A percentile compares a stretch with the other conserved stretches of the same genome.
Evolutionary conservation across 2,113 vertebrate genomes (phyloP).

Genomic region (Sterna hirundo): DNA sequence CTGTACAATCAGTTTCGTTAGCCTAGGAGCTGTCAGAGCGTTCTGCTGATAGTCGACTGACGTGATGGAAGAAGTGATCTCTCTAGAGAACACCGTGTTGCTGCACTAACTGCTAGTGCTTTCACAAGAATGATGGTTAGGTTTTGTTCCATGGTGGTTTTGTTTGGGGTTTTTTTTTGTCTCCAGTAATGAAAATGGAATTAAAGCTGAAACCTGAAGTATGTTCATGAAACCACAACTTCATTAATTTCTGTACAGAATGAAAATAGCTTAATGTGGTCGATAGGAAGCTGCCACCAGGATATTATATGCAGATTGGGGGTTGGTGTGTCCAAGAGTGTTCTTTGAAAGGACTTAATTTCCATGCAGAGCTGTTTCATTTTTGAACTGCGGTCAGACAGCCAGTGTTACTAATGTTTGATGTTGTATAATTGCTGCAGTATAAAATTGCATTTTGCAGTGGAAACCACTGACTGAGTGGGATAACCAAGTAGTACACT

Average conservation of each 20-base stretch:
- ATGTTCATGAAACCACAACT: not conserved
- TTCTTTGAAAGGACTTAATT: slow-evolving; percentile 33
- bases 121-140: not conserved
- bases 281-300: not conserved
- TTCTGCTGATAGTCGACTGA: slow-evolving; percentile 19
- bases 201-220: slow-evolving; percentile 51
- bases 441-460: slow-evolving; percentile 36
- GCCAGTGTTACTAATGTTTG: slow-evolving; percentile 57
- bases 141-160: not conserved
- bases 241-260: slow-evolving; percentile 15
- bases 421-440: slow-evolving; percentile 41
- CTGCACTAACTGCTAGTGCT: slow-evolving; percentile 23
- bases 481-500: slow-evolving; percentile 26
- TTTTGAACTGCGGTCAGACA: slow-evolving; percentile 45
- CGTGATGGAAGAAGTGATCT: slow-evolving; percentile 14
- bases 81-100: not conserved
- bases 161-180: not conserved
- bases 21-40: slow-evolving; percentile 41
- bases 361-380: slow-evolving; percentile 35
- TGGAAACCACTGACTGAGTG: slow-evolving; percentile 36
- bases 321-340: not conserved
- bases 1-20: slow-evolving; percentile 58
- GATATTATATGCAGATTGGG: not conserved
- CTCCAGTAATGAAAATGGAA: slow-evolving; percentile 25
- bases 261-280: slow-evolving; percentile 37